phyloP scores from a whole-genome alignment of 1,140 invertebrate species.

The Trinorchestia longiramus region DNA sequence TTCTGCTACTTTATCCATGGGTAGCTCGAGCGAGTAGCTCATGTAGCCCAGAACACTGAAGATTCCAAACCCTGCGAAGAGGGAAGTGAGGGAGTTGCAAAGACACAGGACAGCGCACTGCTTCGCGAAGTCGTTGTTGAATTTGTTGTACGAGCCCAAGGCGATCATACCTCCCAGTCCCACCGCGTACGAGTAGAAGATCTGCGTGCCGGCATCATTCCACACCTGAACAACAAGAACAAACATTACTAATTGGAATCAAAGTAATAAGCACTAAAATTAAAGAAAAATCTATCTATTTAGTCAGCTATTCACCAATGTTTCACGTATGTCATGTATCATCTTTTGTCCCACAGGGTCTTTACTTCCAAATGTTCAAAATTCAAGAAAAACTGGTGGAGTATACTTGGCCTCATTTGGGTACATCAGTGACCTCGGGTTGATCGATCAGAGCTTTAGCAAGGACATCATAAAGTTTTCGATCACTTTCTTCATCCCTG shows the following conservation, averaged over 20 bases:
- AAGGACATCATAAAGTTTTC: conserved; percentile 45
- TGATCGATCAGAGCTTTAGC: conserved; percentile 29
- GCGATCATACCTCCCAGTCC: conserved; percentile 74
- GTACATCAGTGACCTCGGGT: conserved; percentile 18
- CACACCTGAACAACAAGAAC: conserved; percentile 68
- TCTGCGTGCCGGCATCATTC: conserved; percentile 72
- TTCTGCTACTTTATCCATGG: conserved; percentile 70
- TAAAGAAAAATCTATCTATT: background rate
- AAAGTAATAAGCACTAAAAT: background rate
- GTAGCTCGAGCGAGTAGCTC: conserved; percentile 70
- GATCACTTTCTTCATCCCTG: background rate
- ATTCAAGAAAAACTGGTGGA: background rate
- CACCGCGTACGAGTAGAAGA: conserved; percentile 72
- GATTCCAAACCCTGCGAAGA: conserved; percentile 76
- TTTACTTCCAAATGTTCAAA: conserved; percentile 4
- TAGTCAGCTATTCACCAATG: background rate
- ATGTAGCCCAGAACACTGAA: conserved; percentile 72
- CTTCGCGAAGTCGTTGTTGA: conserved; percentile 83
- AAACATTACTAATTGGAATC: background rate
- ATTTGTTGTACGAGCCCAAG: conserved; percentile 76
- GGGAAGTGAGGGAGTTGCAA: conserved; percentile 71
- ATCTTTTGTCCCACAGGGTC: background rate
- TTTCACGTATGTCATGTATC: conserved; percentile 48
- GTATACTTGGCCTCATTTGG: conserved; percentile 10
- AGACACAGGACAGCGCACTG: conserved; percentile 70